Base-by-base conservation (phyloP, 2,888 invertebrate genomes). In the Andrena bucephala region DNA sequence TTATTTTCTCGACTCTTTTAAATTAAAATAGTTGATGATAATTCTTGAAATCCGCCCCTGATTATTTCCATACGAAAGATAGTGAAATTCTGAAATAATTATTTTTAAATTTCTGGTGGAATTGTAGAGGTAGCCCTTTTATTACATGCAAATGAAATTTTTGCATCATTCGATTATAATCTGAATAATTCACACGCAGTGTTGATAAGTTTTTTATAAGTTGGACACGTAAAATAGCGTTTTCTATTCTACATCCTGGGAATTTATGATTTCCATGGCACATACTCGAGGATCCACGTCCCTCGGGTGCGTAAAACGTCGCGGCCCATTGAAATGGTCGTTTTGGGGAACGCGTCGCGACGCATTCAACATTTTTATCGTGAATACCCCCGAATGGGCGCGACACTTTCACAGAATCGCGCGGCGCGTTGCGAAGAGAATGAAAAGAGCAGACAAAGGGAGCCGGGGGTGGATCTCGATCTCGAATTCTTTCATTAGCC, bases 401-500 rank as follows among this genome's bases (percentile, higher is more conserved):
- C 80, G 80, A 67, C 79, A 79, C 79, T 81, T 78, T 74, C 80
- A 74, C 59, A 66, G 69, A 74, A 80, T 69, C 74, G 69, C 72
- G 69, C 50, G 33, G 6, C 72, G 60, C 62, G 60, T 29, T 57
- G 36, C 54, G 57, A 62, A 52, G 80, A 73, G 74, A 80, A 80
- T 79, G 80, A 65, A 72, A 70, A 74, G 65, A 66, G 74, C 65
- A 42, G 80, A 80, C 80, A 81, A 81, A 81, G 54, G 67, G 78
- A 60, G 50, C 65, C 68, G 66, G 63, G 72, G 31, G 77, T 42
- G 76, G 77, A 74, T 80, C 69, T 48, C 69, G 74, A 81, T 81
- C 80, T 81, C 66, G 81, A 80, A 81, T 81, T 80, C 81, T 81
- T 81, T 81, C 81, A 81, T 80, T 81, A 80, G 74, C 73, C 83